Conservation (phyloP, 1,140 invertebrate genomes). For the Leptopilina clavipes region DNA sequence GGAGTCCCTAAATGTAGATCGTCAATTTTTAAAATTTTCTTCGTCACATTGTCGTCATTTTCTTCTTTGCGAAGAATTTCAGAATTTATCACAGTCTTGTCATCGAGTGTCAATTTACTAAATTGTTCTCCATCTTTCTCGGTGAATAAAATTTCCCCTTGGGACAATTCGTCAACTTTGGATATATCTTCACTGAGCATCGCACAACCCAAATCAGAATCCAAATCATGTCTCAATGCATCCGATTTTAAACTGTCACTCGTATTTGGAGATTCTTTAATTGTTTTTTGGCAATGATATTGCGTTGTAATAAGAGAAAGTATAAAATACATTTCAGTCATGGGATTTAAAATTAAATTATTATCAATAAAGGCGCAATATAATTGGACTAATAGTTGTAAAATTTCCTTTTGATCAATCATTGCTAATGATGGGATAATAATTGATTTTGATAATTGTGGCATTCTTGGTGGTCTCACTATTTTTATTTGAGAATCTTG, state of each 20-base stretch:
- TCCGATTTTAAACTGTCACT: not conserved
- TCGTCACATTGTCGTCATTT: not conserved
- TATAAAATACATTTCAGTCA: constrained; percentile 78
- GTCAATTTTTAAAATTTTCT: constrained; percentile 20
- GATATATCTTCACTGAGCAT: constrained; percentile 46
- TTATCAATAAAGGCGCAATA: constrained; percentile 72
- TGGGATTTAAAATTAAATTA: constrained; percentile 76
- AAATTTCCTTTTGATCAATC: constrained; percentile 67
- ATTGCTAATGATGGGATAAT: constrained; percentile 60
- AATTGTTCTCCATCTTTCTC: not conserved
- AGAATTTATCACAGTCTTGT: not conserved
- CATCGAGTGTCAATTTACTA: not conserved
- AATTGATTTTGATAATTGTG: constrained; percentile 44
- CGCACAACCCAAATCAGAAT: constrained; percentile 56
- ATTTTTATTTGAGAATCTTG: constrained; percentile 6
- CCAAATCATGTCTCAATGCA: constrained; percentile 45
- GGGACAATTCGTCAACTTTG: not conserved
- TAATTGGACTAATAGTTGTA: constrained; percentile 71
- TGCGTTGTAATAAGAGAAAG: constrained; percentile 74
- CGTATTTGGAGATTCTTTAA: constrained; percentile 27
- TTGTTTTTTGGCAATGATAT: constrained; percentile 42
- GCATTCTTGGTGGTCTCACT: constrained; percentile 47
- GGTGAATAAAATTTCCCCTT: not conserved
- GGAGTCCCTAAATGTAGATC: constrained; percentile 63
- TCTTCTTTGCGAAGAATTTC: not conserved